Conservation (phyloP, 2,888 invertebrate species). For the Uropetala carovei region DNA sequence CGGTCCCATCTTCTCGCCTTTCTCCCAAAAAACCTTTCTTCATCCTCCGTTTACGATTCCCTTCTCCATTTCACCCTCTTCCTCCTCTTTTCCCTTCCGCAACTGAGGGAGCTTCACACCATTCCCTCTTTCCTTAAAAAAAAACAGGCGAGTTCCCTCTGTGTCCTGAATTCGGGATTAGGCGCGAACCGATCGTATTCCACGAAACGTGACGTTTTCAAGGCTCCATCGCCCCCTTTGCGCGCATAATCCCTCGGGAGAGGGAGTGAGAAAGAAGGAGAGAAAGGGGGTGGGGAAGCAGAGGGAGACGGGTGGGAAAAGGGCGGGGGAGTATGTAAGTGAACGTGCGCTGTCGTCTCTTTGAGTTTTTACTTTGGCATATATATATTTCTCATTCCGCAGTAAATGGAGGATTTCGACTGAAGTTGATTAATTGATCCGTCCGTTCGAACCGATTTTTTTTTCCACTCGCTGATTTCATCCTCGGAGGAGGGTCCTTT, state of each 20-base stretch:
- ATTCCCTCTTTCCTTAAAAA: not conserved
- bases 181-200: not conserved
- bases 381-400: not conserved
- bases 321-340: not conserved
- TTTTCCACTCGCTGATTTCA: no score
- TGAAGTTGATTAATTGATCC: not conserved
- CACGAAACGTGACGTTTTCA: slow-evolving; percentile 3
- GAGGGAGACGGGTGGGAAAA: not conserved
- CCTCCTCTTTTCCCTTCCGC: not conserved
- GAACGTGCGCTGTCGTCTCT: not conserved
- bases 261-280: not conserved
- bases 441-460: no score
- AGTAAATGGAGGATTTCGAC: not conserved
- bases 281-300: not conserved
- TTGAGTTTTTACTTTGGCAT: not conserved
- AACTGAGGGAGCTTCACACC: not conserved
- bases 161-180: slow-evolving; percentile 16
- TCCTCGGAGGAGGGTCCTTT: no score
- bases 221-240: not conserved
- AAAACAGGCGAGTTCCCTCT: not conserved
- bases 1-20: not conserved
- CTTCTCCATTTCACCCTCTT: not conserved
- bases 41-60: not conserved
- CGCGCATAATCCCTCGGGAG: not conserved
- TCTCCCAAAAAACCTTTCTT: not conserved